phyloP scores from a whole-genome alignment of 2,888 invertebrate species.

The Drosophila kambysellisi region DNA sequence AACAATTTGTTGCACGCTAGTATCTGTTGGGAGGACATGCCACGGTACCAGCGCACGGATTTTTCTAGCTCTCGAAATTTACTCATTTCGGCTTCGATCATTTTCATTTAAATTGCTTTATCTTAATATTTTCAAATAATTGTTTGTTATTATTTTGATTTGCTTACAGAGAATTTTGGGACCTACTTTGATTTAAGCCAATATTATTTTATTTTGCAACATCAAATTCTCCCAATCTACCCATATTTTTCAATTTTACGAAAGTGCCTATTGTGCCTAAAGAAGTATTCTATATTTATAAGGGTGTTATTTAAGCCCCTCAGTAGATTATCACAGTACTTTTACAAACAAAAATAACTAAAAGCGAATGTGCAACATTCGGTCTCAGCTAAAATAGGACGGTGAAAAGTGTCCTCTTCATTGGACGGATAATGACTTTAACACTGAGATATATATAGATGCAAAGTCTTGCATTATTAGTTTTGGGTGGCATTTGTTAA shows the following conservation, averaged over 20 bases:
- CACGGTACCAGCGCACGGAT: conserved; percentile 80
- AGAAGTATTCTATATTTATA: no score
- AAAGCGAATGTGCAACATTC: no score
- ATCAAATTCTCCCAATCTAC: neutral
- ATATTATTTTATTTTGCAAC: neutral
- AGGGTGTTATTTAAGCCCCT: no score
- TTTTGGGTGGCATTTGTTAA: no score
- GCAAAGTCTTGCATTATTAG: no score
- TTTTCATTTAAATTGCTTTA: neutral
- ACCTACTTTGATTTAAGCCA: conserved; percentile 10
- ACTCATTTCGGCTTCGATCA: neutral
- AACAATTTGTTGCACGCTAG: conserved; percentile 67
- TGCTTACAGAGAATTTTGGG: conserved; percentile 13
- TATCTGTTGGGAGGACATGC: conserved; percentile 74
- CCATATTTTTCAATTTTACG: neutral
- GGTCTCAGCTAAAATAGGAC: no score
- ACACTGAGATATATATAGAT: no score
- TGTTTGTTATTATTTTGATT: neutral
- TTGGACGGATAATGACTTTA: no score
- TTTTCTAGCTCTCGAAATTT: conserved; percentile 12
- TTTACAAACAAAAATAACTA: no score
- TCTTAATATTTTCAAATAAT: neutral
- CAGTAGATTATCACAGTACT: no score
- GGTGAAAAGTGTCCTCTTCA: no score
- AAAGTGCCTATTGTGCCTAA: neutral